phyloP scores from a whole-genome alignment of 2,113 vertebrate species.

The Xiphophorus couchianus region DNA sequence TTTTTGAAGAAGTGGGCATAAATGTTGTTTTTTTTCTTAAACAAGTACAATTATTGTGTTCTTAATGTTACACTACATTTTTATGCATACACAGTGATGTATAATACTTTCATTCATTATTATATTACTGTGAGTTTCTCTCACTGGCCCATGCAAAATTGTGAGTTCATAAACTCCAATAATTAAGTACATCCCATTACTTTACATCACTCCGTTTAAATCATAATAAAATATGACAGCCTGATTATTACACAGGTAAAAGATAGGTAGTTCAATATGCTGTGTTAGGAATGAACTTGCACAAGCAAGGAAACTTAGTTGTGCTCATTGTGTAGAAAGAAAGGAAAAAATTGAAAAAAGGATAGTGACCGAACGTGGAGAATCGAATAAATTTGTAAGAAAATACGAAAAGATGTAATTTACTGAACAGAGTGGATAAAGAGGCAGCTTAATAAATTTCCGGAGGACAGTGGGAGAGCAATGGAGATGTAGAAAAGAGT shows the following conservation, averaged over 20 bases:
- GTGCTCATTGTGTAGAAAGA: background rate
- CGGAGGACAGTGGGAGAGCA: slow-evolving; percentile 13
- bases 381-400: background rate
- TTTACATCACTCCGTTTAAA: slow-evolving; percentile 26
- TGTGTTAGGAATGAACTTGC: slow-evolving; percentile 41
- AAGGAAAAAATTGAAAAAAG: background rate
- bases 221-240: slow-evolving; percentile 1
- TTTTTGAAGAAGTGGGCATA: background rate
- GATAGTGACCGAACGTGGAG: background rate
- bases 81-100: background rate
- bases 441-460: slow-evolving; percentile 8
- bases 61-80: background rate
- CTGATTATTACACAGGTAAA: background rate
- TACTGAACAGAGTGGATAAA: background rate
- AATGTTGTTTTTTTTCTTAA: background rate
- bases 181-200: slow-evolving; percentile 32
- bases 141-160: background rate
- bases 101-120: background rate
- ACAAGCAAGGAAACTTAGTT: slow-evolving; percentile 51
- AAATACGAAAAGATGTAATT: background rate
- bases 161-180: slow-evolving; percentile 11
- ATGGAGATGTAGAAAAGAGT: slow-evolving; percentile 48
- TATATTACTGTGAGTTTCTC: background rate
- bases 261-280: slow-evolving; percentile 29
- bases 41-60: background rate